A percentile compares a stretch with the other conserved stretches of the same genome.
Conservation (phyloP, 2,888 invertebrate genomes). For the Drosophila dives region DNA sequence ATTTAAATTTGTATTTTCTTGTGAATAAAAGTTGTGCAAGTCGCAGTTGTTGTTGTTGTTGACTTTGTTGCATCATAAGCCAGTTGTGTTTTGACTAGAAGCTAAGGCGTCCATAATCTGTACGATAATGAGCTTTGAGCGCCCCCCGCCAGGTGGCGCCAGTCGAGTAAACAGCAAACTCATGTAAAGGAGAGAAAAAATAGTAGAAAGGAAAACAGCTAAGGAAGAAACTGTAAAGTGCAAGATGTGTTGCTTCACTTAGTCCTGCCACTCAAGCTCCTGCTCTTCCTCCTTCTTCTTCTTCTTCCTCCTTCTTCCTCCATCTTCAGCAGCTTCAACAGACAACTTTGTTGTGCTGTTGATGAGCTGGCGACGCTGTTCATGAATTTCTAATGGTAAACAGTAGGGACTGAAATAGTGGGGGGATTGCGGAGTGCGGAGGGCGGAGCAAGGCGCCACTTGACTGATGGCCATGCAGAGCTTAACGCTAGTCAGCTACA, state of each 20-base stretch:
- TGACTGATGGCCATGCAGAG: conserved; percentile 17
- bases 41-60: not conserved
- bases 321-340: not conserved
- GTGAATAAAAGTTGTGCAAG: conserved; percentile 3
- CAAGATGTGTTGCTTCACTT: conserved; percentile 30
- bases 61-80: not conserved
- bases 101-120: conserved; percentile 28
- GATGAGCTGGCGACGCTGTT: conserved; percentile 47
- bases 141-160: conserved; percentile 39
- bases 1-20: not conserved
- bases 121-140: conserved; percentile 37
- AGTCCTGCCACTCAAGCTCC: conserved; percentile 4
- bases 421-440: not conserved
- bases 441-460: not conserved
- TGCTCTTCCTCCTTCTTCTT: conserved; percentile 1
- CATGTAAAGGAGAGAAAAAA: not conserved
- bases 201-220: not conserved
- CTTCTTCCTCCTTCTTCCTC: not conserved
- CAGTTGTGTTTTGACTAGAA: not conserved
- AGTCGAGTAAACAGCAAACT: conserved; percentile 25
- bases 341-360: conserved; percentile 23
- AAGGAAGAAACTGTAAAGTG: conserved; percentile 33
- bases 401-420: not conserved
- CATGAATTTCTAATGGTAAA: conserved; percentile 59
- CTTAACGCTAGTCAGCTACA: conserved; percentile 15